Evolutionary conservation across 2,113 vertebrate species (phyloP), one percentile per base, ranked within the genome.

Genomic region (Nibea coibor): DNA sequence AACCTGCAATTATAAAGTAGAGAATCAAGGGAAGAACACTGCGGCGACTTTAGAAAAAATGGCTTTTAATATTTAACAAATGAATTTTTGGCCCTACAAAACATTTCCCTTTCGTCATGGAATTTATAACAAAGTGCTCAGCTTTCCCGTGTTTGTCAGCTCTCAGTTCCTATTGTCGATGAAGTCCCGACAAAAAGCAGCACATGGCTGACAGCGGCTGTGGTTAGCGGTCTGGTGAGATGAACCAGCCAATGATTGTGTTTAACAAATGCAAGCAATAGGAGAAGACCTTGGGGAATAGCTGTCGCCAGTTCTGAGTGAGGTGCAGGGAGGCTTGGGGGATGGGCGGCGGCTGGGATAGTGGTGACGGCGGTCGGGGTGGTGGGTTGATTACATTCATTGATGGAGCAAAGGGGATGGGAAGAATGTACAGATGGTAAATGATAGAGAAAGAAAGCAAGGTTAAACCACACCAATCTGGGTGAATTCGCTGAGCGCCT

Each of bases 231-330:
- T 66, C 35, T 72, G 78, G n/a, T 35, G 47, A 68, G 28, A 26
- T 15, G 43, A 70, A 69, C 78, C 75, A 35, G 75, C 35, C 80
- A 7, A 17, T 51, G 75, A 82, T 83, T 81, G 81, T 87, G 74
- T 90, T 91, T 83, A 86, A 86, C 89, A 89, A 91, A 91, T 39
- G 81, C 31, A 20, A 80, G 90, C 83, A 85, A 89, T 56, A 64
- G 79, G 82, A 87, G 83, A 83, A 43, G 62, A 22, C 86, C 81
- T 69, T 1, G 47, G 83, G 89, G 89, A 83, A 74, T 51, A 70
- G 71, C 72, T 63, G 80, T 73, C 45, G 11, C 61, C 79, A 28
- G 43, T 71, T 85, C 48, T 63, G 81, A 80, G 72, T 72, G 68
- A 91, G 62, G 64, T 48, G 42, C 45, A 12, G 54, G n/a, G 75